Percentiles rank a stretch among this genome's conserved stretches.
phyloP scores from a whole-genome alignment of 2,888 invertebrate species.

The Buathra laborator region DNA sequence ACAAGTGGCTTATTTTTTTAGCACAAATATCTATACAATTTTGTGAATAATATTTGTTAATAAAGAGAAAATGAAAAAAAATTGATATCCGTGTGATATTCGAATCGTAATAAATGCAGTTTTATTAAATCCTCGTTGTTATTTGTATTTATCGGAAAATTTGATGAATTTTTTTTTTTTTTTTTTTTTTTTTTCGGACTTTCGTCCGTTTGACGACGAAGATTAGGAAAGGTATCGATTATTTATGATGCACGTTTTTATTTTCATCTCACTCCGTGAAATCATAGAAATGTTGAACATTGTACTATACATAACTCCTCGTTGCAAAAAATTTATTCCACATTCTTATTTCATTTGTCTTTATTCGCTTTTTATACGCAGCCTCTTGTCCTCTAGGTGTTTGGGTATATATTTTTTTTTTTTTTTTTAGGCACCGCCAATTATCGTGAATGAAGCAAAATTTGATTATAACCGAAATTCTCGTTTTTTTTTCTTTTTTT shows the following conservation, averaged over 20 bases:
- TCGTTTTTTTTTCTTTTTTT: not conserved
- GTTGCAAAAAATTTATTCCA: constrained; percentile 46
- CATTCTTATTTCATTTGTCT: constrained; percentile 54
- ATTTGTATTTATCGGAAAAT: not conserved
- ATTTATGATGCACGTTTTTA: constrained; percentile 58
- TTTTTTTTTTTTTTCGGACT: not conserved
- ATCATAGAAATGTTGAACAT: constrained; percentile 61
- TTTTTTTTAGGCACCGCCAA: constrained; percentile 55
- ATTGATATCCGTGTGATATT: constrained; percentile 42
- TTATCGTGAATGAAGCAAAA: constrained; percentile 53
- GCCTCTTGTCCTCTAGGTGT: constrained; percentile 40
- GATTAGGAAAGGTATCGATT: constrained; percentile 4
- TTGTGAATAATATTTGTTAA: constrained; percentile 64
- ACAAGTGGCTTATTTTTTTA: constrained; percentile 67
- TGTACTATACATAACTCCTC: constrained; percentile 54
- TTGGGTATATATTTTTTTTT: constrained; percentile 15
- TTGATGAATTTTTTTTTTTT: not conserved
- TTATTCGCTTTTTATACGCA: constrained; percentile 56
- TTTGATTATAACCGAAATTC: constrained; percentile 44
- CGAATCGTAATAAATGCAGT: constrained; percentile 40
- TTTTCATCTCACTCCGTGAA: constrained; percentile 60
- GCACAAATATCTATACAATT: constrained; percentile 63
- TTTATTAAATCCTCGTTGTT: not conserved
- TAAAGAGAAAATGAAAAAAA: constrained; percentile 42
- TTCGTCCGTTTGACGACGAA: not conserved